Evolutionary conservation across 2,113 vertebrate genomes (phyloP), one percentile per base, ranked within the genome.

Genomic region (Corythaeola cristata): DNA sequence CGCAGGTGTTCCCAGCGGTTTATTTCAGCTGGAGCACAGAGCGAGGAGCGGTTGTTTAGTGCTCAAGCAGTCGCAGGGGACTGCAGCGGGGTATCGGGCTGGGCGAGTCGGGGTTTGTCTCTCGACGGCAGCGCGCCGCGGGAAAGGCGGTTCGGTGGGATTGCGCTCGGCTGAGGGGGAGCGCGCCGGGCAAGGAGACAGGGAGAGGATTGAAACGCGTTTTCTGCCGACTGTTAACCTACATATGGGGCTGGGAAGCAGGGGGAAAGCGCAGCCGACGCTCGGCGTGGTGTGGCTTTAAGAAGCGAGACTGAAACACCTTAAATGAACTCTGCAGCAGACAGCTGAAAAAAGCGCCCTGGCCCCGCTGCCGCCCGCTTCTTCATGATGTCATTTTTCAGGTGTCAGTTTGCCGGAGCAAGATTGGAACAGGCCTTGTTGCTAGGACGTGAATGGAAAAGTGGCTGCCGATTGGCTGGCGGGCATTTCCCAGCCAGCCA

Each of bases 351-450:
- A 75, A 74, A 93, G 81, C 63, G 76, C 95, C 96, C 96, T 94
- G 98, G 97, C 98, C 97, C 97, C 92, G 89, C 97, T 97, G 97
- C 98, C 97, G 98, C 66, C 97, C 95, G 97, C 97, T 98, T 98
- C 98, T 99, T 98, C 97, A 98, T 98, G 98, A 98, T 98, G 98
- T 98, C 97, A 99, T 99, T 98, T 98, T 98, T 98, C 97, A 98
- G 98, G 98, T 99, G 98, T 99, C 98, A 96, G 97, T 98, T 99
- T 98, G 97, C 98, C 89, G 95, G 98, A 98, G 97, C 97, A 94
- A 96, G 97, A 87, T 96, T 97, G 97, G 97, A 98, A 97, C 97
- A 96, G 97, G 89, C 98, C 98, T 98, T 99, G 99, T 99, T 99
- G 99, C 99, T 99, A 99, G 98, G 99, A 98, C 98, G 97, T 98